Conservation (phyloP, 2,113 vertebrate genomes). For the Crotalus viridis region DNA sequence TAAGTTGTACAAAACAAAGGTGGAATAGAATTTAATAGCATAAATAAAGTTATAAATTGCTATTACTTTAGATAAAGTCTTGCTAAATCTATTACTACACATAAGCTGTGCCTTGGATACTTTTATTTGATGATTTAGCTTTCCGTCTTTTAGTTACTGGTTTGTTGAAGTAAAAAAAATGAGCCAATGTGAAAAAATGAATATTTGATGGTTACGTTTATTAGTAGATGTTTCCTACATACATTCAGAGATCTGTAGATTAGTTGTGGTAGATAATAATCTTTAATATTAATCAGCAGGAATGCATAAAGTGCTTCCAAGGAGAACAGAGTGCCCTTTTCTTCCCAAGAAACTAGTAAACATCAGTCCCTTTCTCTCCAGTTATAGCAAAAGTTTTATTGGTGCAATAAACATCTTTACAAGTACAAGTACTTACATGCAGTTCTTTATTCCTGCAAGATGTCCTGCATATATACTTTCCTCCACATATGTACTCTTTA, state of each 20-base stretch:
- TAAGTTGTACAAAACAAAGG: not conserved
- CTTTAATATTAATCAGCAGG: not conserved
- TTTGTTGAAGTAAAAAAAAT: not conserved
- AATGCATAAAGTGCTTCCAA: not conserved
- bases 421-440: not conserved
- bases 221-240: not conserved
- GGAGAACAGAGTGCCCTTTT: not conserved
- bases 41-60: not conserved
- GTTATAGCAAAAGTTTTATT: not conserved
- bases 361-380: not conserved
- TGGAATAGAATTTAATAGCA: not conserved
- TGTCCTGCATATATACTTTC: not conserved
- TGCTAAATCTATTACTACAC: not conserved
- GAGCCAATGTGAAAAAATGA: not conserved
- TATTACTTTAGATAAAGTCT: not conserved
- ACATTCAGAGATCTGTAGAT: not conserved
- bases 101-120: not conserved
- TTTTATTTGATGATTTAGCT: not conserved
- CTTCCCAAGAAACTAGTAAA: not conserved
- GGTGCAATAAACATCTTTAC: not conserved
- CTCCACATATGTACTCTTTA: not conserved
- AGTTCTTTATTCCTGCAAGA: not conserved
- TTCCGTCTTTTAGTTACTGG: not conserved
- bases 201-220: not conserved
- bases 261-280: not conserved